phyloP scores from a whole-genome alignment of 2,797 vertebrate species.

The Dendrocincla fuliginosa region DNA sequence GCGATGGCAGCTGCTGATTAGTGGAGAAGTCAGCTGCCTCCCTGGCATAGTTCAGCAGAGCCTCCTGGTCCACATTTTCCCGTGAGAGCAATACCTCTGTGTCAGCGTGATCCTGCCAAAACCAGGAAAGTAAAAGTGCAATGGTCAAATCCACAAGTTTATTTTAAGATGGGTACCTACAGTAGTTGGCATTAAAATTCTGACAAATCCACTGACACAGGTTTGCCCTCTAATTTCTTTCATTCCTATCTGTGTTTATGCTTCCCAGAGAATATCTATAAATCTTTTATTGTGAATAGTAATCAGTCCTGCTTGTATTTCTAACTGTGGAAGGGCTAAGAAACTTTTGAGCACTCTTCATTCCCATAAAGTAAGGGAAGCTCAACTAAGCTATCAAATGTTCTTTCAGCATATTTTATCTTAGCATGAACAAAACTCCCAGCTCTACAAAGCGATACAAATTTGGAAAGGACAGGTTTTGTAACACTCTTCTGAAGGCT shows the following conservation, averaged over 20 bases:
- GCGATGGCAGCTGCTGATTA: slow-evolving; percentile 90
- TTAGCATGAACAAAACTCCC: not conserved
- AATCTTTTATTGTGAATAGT: not conserved
- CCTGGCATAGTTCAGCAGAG: slow-evolving; percentile 90
- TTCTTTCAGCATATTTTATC: not conserved
- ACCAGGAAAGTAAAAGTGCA: not conserved
- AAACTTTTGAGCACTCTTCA: not conserved
- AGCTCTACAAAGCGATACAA: not conserved
- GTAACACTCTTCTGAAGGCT: not conserved
- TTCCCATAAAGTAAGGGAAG: not conserved
- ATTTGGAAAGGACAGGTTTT: not conserved
- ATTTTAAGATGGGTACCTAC: not conserved
- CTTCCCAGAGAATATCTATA: not conserved
- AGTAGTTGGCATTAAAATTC: not conserved
- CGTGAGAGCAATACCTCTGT: slow-evolving; percentile 93
- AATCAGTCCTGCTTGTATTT: not conserved
- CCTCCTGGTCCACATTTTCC: slow-evolving; percentile 94
- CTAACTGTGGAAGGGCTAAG: not conserved
- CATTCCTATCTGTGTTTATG: not conserved
- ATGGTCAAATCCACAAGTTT: not conserved
- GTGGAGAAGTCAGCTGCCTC: slow-evolving; percentile 98
- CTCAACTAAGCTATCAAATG: not conserved
- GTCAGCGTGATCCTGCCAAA: slow-evolving; percentile 89
- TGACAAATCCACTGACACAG: not conserved
- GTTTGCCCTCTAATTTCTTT: not conserved